Percentiles rank a stretch among this genome's conserved stretches.
Evolutionary conservation across 1,140 invertebrate genomes (phyloP).

Genomic region (Hermetia illucens): DNA sequence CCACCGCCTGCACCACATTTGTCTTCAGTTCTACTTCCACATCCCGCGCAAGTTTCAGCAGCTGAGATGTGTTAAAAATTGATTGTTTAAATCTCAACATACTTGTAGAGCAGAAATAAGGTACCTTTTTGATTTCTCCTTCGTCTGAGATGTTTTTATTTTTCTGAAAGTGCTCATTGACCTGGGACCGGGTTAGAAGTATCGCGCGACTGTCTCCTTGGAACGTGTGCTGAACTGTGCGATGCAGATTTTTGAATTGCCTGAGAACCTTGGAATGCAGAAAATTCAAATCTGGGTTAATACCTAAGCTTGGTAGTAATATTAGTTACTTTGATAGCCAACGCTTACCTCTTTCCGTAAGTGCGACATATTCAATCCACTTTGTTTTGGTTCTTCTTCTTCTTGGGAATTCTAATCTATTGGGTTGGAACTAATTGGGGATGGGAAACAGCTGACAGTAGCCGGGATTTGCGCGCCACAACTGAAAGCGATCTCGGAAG

Average conservation of each 20-base stretch:
- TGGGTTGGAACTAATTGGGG: no score
- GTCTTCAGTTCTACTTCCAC: slow-evolving; percentile 22
- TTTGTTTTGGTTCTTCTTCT: no score
- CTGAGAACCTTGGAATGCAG: slow-evolving; percentile 12
- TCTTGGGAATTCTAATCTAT: no score
- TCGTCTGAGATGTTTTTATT: slow-evolving; percentile 16
- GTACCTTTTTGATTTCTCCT: slow-evolving; percentile 22
- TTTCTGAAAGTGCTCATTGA: slow-evolving; percentile 21
- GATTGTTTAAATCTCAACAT: not conserved
- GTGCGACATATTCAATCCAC: not conserved
- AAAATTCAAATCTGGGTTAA: not conserved
- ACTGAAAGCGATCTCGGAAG: no score
- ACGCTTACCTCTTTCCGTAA: not conserved
- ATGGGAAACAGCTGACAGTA: no score
- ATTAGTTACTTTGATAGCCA: no score
- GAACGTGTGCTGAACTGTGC: slow-evolving; percentile 20
- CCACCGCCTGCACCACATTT: slow-evolving; percentile 23
- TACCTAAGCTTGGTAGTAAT: not conserved
- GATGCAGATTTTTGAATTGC: slow-evolving; percentile 24
- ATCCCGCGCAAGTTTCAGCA: slow-evolving; percentile 13
- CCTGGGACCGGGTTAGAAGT: slow-evolving; percentile 14
- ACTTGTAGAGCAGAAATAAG: not conserved
- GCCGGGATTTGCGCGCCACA: no score
- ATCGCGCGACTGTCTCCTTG: slow-evolving; percentile 17
- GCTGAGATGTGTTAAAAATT: not conserved